phyloP scores from a whole-genome alignment of 2,797 vertebrate genomes.

The Enteromius afrohamiltoni region DNA sequence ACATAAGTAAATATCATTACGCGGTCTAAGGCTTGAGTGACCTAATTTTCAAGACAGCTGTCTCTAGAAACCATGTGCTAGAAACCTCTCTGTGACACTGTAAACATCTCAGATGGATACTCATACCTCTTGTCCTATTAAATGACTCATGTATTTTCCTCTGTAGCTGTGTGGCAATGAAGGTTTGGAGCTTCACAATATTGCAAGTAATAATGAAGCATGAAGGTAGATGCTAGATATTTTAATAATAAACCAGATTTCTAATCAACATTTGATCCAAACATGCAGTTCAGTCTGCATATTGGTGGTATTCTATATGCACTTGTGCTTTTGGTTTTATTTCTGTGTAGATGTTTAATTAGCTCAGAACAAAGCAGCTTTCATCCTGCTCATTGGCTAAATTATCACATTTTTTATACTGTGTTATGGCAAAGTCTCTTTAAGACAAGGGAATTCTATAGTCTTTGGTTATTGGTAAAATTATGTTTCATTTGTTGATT shows the following conservation, averaged over 20 bases:
- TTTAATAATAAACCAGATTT: neutral
- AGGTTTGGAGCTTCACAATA: neutral
- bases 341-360: neutral
- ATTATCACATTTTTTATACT: neutral
- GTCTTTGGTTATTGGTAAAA: neutral
- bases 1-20: neutral
- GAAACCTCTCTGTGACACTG: slow-evolving; percentile 22
- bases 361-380: neutral
- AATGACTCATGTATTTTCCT: slow-evolving; percentile 25
- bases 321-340: neutral
- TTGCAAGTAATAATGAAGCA: neutral
- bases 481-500: neutral
- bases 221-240: neutral
- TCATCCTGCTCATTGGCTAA: too few relatives aligned
- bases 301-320: neutral
- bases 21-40: neutral
- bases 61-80: neutral
- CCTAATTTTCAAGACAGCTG: slow-evolving; percentile 30
- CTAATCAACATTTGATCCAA: neutral
- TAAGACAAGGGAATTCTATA: too few relatives aligned
- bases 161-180: slow-evolving; percentile 8
- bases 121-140: neutral
- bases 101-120: slow-evolving; percentile 32
- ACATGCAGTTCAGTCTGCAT: neutral
- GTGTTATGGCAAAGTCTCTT: too few relatives aligned